A percentile compares a stretch with the other conserved stretches of the same genome.
Conservation (phyloP, 2,797 vertebrate genomes). For the Takifugu ocellatus region DNA sequence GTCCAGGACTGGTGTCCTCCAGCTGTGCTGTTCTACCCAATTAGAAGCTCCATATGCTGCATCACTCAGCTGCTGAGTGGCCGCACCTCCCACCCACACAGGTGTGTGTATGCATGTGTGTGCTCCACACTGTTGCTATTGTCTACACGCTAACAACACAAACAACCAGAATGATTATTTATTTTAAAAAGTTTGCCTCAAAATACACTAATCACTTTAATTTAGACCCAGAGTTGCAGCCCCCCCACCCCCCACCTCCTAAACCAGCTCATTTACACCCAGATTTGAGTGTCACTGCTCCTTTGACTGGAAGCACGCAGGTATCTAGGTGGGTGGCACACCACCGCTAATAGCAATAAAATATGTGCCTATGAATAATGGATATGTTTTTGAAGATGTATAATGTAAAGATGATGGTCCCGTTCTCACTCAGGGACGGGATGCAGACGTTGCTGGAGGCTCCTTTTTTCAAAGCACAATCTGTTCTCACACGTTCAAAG, state of each 20-base stretch:
- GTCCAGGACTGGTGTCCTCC: conserved; percentile 72
- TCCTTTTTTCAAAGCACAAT: conserved; percentile 70
- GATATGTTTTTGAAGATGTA: conserved; percentile 86
- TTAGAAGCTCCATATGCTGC: conserved; percentile 81
- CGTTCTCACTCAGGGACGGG: conserved; percentile 78
- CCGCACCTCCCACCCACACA: conserved; percentile 65
- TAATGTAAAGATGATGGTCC: conserved; percentile 85
- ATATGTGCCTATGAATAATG: conserved; percentile 85
- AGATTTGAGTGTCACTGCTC: conserved; percentile 24
- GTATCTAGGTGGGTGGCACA: conserved; percentile 80
- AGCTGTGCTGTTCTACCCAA: conserved; percentile 84
- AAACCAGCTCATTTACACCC: conserved; percentile 11
- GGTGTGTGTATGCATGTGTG: conserved; percentile 46
- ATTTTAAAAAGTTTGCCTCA: conserved; percentile 12
- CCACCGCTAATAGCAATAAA: conserved; percentile 80
- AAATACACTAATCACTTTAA: conserved; percentile 14
- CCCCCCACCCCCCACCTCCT: conserved; percentile 1
- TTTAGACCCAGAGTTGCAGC: conserved; percentile 7
- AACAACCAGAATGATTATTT: conserved; percentile 22
- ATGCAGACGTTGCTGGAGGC: conserved; percentile 71
- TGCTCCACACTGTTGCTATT: conserved; percentile 7
- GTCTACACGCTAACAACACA: conserved; percentile 17
- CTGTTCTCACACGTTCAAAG: conserved; percentile 69
- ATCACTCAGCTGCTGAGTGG: conserved; percentile 64
- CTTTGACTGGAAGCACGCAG: conserved; percentile 70